Base-by-base conservation (phyloP, 1,140 invertebrate species). In the Archegozetes longisetosus region DNA sequence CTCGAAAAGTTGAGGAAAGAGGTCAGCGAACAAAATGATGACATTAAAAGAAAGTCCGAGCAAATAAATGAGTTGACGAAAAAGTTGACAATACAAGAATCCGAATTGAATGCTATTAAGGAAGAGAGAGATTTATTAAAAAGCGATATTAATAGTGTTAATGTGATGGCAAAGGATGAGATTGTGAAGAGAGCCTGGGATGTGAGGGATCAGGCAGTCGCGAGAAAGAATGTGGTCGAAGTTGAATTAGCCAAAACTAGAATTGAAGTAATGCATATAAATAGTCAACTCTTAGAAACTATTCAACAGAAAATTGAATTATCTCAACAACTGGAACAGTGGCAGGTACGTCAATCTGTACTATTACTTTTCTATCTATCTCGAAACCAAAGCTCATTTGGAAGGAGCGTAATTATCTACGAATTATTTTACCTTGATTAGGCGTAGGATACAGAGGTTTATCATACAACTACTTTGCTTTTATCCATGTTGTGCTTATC, bases 241-340 rank as follows among this genome's bases (percentile, higher is more conserved):
- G 84, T 92, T 20, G 84, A 88, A 66, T 73, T 93, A 57, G 88
- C 89, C 1, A 84, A 84, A 68, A 85, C 86, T 0, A 77, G 89
- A 14, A 87, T 93, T 47, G 91, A 96, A 66, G 77, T 93, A 52
- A 83, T 92, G 74, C 88, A 91, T 70, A 84, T 89, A 26, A 91
- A 92, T 69, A 88, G 85, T 66, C 90, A 96, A 71, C 76, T 96
- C 50, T 83, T 94, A 77, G 90, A 94, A 70, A 87, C 89, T 0
- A 86, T 96, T 48, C 84, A 91, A 69, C 90, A 95, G 73, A 95
- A 96, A 73, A 82, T 95, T 47, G 87, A 91, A 70, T 77, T 95
- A 1, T 90, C 88, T 27, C 88, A 95, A 68, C 88, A 94, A 70
- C 73, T 95, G 14, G 90, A 94, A 68, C 89, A 94, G 74, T 96